Percentiles rank a stretch among this genome's conserved stretches.
These are phyloP conservation scores for Zophobas atratus DNA, from an alignment of 1,140 invertebrate species.

Conservation along the genomic window DNA sequence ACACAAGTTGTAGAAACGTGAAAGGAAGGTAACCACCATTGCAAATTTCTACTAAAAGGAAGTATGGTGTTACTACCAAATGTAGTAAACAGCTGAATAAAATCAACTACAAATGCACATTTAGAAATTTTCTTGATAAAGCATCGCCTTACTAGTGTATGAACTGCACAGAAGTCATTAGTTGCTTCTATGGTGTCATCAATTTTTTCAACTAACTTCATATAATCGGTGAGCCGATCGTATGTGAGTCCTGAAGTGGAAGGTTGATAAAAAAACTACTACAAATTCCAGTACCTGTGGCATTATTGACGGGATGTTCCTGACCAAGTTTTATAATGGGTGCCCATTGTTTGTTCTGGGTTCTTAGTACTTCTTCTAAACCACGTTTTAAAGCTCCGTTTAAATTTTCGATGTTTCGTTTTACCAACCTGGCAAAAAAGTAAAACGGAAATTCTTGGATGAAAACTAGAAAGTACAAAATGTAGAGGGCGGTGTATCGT, in stretches of 20 bases:
- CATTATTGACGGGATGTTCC: background rate
- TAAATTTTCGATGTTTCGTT: conserved; percentile 4
- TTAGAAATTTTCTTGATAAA: background rate
- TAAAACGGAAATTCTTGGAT: conserved; percentile 15
- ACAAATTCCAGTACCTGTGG: background rate
- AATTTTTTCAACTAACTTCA: conserved; percentile 13
- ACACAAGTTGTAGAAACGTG: conserved; percentile 10
- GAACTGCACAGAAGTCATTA: conserved; percentile 12
- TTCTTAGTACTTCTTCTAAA: background rate
- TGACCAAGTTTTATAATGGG: background rate
- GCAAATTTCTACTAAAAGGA: conserved; percentile 22
- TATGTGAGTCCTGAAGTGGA: background rate
- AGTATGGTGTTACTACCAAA: conserved; percentile 42
- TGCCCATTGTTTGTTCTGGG: conserved; percentile 2
- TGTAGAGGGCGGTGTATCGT: background rate
- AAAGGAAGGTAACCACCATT: conserved; percentile 4
- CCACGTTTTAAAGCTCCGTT: background rate
- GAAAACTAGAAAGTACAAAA: conserved; percentile 13
- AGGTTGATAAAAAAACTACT: background rate
- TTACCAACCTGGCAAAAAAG: conserved; percentile 3
- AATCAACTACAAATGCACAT: conserved; percentile 27
- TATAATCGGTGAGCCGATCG: conserved; percentile 7
- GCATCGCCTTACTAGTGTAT: conserved; percentile 1
- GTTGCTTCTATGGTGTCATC: conserved; percentile 1
- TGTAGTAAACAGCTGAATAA: conserved; percentile 41